phyloP scores from a whole-genome alignment of 2,797 vertebrate species.

The Sebastes reedi region DNA sequence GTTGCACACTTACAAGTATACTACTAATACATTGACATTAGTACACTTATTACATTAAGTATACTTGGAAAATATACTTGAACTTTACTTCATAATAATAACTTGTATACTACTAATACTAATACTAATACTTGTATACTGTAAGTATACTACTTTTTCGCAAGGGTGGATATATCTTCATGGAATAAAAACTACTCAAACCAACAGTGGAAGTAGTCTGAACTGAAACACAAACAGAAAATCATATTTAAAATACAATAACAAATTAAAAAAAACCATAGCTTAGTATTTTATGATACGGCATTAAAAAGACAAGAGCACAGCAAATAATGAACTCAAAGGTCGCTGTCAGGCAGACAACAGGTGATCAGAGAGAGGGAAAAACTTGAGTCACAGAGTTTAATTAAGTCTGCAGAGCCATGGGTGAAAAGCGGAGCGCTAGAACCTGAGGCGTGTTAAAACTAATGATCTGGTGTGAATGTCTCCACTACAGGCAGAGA shows the following conservation, averaged over 20 bases:
- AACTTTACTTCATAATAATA: too few relatives aligned
- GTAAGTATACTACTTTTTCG: too few relatives aligned
- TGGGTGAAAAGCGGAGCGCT: slow-evolving; percentile 7
- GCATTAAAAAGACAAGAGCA: neutral
- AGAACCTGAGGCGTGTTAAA: slow-evolving; percentile 49
- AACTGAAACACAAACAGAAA: too few relatives aligned
- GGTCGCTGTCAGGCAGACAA: neutral
- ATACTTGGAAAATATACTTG: too few relatives aligned
- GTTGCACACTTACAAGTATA: too few relatives aligned
- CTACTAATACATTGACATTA: too few relatives aligned
- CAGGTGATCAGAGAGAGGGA: slow-evolving; percentile 19
- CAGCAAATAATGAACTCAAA: slow-evolving; percentile 12
- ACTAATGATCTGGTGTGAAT: slow-evolving; percentile 66
- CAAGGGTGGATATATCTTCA: neutral
- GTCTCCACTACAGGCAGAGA: slow-evolving; percentile 31
- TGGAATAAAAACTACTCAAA: neutral
- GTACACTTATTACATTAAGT: too few relatives aligned
- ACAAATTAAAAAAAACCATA: neutral
- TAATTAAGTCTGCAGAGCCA: slow-evolving; percentile 57
- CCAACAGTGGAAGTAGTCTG: neutral
- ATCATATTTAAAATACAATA: neutral
- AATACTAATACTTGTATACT: too few relatives aligned
- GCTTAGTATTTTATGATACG: neutral
- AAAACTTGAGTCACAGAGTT: slow-evolving; percentile 27
- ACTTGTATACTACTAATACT: too few relatives aligned